These are phyloP conservation scores for Lycophotia porphyrea DNA, from an alignment of 2,888 invertebrate genomes.

Conservation along the genomic window DNA sequence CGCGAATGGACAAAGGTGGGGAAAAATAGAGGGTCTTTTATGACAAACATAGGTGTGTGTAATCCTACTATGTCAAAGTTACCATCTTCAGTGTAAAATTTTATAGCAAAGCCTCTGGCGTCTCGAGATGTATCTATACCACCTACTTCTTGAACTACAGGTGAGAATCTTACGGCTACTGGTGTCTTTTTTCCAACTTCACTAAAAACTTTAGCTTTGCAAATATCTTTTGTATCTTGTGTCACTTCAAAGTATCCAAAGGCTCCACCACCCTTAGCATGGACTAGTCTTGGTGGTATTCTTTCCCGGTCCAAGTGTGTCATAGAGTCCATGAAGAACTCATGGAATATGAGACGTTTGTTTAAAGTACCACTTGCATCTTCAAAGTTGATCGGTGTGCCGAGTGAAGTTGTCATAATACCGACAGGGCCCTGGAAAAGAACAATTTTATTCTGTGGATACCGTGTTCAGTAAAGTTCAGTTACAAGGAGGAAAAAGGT, in stretches of 20 bases:
- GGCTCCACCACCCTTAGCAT: constrained; percentile 97
- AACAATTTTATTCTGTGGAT: background rate
- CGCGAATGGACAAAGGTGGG: constrained; percentile 97
- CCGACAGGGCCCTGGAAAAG: constrained; percentile 86
- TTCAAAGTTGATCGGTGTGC: constrained; percentile 94
- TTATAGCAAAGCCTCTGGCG: constrained; percentile 96
- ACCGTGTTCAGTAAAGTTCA: no score
- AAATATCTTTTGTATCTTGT: constrained; percentile 94
- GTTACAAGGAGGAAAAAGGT: no score
- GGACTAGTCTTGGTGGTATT: constrained; percentile 97
- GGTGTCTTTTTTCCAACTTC: constrained; percentile 94
- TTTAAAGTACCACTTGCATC: constrained; percentile 92
- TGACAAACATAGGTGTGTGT: constrained; percentile 96
- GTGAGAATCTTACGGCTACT: constrained; percentile 94
- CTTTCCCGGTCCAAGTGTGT: constrained; percentile 95
- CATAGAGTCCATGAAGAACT: constrained; percentile 93
- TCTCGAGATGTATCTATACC: constrained; percentile 96
- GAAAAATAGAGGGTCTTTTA: constrained; percentile 96
- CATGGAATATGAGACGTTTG: constrained; percentile 94
- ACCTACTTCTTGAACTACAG: constrained; percentile 95
- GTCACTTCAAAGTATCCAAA: constrained; percentile 96
- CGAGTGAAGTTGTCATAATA: constrained; percentile 93
- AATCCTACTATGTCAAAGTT: constrained; percentile 97
- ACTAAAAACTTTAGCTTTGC: constrained; percentile 93
- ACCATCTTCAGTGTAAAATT: constrained; percentile 97